Evolutionary conservation across 2,797 vertebrate genomes (phyloP).

Genomic region (Thripadectes ignobilis): DNA sequence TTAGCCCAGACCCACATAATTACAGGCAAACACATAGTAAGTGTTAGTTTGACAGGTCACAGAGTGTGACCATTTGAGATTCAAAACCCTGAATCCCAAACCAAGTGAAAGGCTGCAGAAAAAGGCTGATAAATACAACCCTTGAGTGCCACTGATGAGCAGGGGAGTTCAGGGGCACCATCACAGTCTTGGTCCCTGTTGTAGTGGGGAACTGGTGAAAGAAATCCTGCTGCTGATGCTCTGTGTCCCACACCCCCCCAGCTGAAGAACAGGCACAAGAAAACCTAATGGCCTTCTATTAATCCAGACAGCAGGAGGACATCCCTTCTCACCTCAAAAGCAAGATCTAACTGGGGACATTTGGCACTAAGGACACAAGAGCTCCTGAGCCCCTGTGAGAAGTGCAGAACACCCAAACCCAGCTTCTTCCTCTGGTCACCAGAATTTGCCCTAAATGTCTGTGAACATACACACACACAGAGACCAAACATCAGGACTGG

Average conservation of each 20-base stretch:
- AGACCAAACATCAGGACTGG: not conserved
- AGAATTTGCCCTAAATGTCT: not conserved
- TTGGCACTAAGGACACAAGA: not conserved
- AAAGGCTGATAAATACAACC: not conserved
- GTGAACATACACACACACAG: fast-evolving
- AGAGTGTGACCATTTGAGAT: not conserved
- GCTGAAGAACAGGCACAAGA: not conserved
- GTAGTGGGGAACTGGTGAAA: not conserved
- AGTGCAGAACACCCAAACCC: not conserved
- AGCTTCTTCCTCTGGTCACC: not conserved
- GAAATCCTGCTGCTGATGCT: not conserved
- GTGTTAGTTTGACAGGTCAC: not conserved
- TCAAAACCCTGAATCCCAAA: not conserved
- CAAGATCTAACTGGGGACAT: not conserved
- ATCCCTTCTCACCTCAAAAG: not conserved
- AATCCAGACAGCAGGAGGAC: not conserved
- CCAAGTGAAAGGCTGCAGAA: not conserved
- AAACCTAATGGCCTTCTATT: not conserved
- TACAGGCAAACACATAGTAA: not conserved
- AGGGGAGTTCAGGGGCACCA: not conserved
- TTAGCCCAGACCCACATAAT: not conserved
- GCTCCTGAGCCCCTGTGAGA: not conserved
- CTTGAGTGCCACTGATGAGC: not conserved
- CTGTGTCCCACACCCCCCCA: not conserved
- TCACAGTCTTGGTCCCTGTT: not conserved